These are phyloP conservation scores for Morelia viridis DNA, from an alignment of 2,797 vertebrate genomes.

Conservation along the genomic window DNA sequence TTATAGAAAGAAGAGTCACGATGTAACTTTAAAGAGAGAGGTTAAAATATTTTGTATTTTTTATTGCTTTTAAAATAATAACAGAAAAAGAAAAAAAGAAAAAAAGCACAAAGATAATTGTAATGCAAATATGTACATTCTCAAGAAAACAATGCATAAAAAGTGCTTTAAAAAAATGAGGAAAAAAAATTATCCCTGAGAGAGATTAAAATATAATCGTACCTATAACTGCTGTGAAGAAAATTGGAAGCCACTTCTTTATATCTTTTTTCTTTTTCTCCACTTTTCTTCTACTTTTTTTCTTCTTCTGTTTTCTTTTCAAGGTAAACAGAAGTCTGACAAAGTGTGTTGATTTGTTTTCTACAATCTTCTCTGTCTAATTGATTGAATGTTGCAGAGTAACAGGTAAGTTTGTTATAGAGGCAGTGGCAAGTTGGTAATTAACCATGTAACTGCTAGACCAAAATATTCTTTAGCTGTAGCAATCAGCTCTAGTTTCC, in stretches of 20 bases:
- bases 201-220: background rate
- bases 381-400: constrained; percentile 21
- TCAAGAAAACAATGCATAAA: too few relatives aligned
- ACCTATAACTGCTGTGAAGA: background rate
- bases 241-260: background rate
- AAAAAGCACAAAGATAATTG: too few relatives aligned
- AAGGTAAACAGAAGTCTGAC: background rate
- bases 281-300: background rate
- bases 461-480: background rate
- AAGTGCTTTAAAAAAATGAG: too few relatives aligned
- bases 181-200: background rate
- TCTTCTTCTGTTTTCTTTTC: background rate
- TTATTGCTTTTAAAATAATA: too few relatives aligned
- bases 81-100: too few relatives aligned
- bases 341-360: constrained; percentile 19
- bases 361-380: background rate
- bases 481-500: background rate
- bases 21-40: background rate
- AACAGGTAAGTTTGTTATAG: constrained; percentile 4
- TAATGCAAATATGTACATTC: too few relatives aligned
- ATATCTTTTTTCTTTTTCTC: background rate
- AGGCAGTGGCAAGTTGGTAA: constrained; percentile 1
- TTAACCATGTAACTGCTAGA: constrained; percentile 32
- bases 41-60: background rate
- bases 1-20: background rate